These are phyloP conservation scores for Ophioderma brevispina DNA, from an alignment of 35 echinoderm and acorn worm species.

Conservation along the genomic window DNA sequence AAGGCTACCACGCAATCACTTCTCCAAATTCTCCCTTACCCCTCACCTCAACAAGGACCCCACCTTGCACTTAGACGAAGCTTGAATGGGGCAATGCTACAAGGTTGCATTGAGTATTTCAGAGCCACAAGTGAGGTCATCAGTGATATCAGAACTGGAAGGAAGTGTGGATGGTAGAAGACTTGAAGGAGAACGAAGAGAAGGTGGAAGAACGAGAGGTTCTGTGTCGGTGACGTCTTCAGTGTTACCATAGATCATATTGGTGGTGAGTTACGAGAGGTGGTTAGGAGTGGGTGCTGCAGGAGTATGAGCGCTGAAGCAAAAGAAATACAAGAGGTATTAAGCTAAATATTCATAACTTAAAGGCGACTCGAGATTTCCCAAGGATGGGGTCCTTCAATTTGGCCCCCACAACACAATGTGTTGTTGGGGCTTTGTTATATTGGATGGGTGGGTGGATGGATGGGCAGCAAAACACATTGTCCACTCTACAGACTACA, in stretches of 20 bases:
- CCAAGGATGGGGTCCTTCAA: no score
- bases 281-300: conserved; percentile 33
- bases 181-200: neutral
- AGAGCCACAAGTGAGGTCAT: neutral
- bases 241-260: conserved; percentile 18
- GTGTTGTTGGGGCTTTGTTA: no score
- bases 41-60: conserved; percentile 9
- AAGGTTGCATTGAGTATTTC: neutral
- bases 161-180: neutral
- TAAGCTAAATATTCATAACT: no score
- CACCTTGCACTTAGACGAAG: neutral
- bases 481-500: no score
- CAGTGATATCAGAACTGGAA: neutral
- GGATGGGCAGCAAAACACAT: no score
- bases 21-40: neutral
- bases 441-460: no score
- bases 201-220: neutral
- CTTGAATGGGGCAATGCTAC: neutral
- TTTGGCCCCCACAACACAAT: no score
- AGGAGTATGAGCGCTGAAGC: conserved; percentile 38
- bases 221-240: neutral
- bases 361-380: no score
- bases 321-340: conserved; percentile 58
- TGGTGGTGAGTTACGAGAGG: conserved; percentile 67
- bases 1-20: neutral